phyloP scores from a whole-genome alignment of 2,888 invertebrate genomes.

The Hetaerina titia region DNA sequence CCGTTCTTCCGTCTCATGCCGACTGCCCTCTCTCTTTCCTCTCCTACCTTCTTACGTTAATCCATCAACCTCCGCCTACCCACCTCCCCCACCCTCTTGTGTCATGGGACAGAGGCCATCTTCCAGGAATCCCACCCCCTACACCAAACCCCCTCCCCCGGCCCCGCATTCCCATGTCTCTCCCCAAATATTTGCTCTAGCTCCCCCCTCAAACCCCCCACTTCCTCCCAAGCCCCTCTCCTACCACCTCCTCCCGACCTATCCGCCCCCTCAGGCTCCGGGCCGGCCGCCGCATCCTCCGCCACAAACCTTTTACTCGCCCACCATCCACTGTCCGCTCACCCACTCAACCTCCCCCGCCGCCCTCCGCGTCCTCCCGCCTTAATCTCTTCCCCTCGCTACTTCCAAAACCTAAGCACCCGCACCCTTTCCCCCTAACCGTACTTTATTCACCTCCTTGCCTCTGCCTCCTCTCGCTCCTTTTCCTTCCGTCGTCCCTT shows the following conservation, averaged over 20 bases:
- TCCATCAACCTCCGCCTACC: background rate
- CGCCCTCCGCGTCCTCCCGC: background rate
- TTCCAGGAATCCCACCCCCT: background rate
- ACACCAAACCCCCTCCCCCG: background rate
- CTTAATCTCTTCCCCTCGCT: background rate
- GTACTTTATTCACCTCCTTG: background rate
- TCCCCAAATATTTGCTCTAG: conserved; percentile 52
- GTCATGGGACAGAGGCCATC: background rate
- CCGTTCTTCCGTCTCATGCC: background rate
- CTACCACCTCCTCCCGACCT: background rate
- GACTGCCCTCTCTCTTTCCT: background rate
- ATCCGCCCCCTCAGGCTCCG: background rate
- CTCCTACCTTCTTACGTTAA: background rate
- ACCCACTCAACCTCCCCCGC: background rate
- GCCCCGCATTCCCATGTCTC: background rate
- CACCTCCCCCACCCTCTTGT: background rate
- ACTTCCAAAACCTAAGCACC: too few relatives aligned
- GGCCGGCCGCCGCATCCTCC: too few relatives aligned
- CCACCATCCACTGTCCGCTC: too few relatives aligned
- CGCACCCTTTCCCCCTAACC: background rate
- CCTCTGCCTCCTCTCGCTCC: too few relatives aligned
- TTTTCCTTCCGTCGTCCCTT: background rate
- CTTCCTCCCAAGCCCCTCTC: background rate
- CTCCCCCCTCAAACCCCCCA: background rate
- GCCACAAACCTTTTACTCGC: too few relatives aligned